Base-by-base conservation (phyloP, 2,113 vertebrate genomes). In the Chaetura pelagica region DNA sequence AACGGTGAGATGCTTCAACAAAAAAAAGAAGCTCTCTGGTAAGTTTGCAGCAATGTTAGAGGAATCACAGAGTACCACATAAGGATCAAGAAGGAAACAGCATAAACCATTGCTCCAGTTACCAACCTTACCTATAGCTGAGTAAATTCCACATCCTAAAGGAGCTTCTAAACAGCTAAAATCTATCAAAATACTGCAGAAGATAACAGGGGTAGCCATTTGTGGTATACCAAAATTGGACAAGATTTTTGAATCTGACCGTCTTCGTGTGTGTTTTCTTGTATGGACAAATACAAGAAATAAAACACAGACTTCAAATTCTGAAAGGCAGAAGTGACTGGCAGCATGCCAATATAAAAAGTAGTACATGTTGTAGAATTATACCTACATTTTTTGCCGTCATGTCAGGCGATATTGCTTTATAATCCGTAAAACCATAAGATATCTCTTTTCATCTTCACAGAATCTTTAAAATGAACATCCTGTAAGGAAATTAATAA, bases 351-450 rank as follows among this genome's bases (percentile, higher is more conserved):
- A 71, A n/a, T 24, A 75, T 11, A 32, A 61, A 44, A 75, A 69
- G 24, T 42, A 69, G 63, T 23, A 90, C 3, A 32, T 0, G 4
- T 17, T 64, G 24, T 29, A 72, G 16, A 87, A 72, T 74, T 38
- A 75, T 90, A 98, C 98, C 98, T 97, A 98, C 97, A 98, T 97
- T 98, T 98, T 98, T 98, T 96, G 97, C 89, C 94, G 84, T 98
- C 97, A 98, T 98, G 97, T 96, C 98, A 98, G 95, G 93, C 20
- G 95, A 77, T 94, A 93, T 94, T 97, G 54, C 83, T 95, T 95
- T 97, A 97, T 92, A 96, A 88, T 96, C 96, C 35, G 80, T 79
- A 97, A 97, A 97, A 90, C 92, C 97, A 95, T 97, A 93, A 96
- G 95, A 96, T 80, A 90, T 34, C 30, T 48, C 38, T 97, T 93